Evolutionary conservation across 1,140 invertebrate genomes (phyloP), one percentile per base, ranked within the genome.

Genomic region (Steinernema khuongi): DNA sequence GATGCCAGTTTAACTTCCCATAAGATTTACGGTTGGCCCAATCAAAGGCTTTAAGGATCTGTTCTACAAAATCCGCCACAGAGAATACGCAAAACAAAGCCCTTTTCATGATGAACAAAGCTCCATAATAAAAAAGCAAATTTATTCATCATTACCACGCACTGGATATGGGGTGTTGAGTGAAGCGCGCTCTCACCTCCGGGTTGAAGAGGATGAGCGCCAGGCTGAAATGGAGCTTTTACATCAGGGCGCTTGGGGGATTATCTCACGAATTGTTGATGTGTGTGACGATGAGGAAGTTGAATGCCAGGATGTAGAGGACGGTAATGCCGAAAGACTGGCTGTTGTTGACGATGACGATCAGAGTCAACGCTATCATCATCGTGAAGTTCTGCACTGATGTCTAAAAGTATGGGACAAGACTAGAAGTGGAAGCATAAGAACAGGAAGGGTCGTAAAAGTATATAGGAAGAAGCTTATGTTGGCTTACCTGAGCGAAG

Each of bases 311-410:
- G 11, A 60, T 26, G 7, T 7, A 60, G 22, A 60, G 7, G 22
- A 22, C 7, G 11, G 19, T 22, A 22, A 4, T 60, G 4, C 19
- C 50, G 11, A 7, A 22, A 2, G 19, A 14, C 2, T 60, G 19
- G 50, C 50, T 22, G 50, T 60, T 60, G 50, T 60, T 60, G 7
- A 22, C 50, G 50, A 60, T 60, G 19, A 60, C 50, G 50, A 60
- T 60, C 7, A 60, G 4, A 4, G 19, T 14, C 7, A 7, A 60
- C 11, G 50, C 7, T 14, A 60, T 60, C 50, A 60, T 60, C 50
- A 60, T 60, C 4, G 19, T 60, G 50, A 60, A 22, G 50, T 60
- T 60, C 22, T 60, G 50, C 14, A 60, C 50, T 2, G 50, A 60
- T 14, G 50, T 60, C 50, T 60, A 22, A 60, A 60, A 60, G 11